These are phyloP conservation scores for Dorcus hopei DNA, from an alignment of 2,888 invertebrate species.

Conservation along the genomic window DNA sequence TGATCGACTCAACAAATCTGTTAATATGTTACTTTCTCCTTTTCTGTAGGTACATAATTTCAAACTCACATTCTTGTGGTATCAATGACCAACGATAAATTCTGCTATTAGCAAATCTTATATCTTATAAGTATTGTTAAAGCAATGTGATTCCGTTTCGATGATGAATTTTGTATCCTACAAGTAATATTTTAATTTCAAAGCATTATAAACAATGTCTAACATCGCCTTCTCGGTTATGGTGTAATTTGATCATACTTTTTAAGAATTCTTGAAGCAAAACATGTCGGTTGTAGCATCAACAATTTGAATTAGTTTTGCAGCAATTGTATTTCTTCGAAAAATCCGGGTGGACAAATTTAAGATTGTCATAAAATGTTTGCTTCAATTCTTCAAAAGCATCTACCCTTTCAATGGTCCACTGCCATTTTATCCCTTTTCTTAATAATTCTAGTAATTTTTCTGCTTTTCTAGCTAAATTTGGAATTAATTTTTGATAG, in stretches of 20 bases:
- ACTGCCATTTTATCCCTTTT: background rate
- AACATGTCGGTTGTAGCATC: no score
- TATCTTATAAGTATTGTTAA: background rate
- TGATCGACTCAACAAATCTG: background rate
- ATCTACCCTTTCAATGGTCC: background rate
- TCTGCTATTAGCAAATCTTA: background rate
- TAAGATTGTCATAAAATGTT: background rate
- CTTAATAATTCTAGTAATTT: background rate
- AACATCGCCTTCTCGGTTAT: no score
- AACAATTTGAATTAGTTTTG: background rate
- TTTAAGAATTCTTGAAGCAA: no score
- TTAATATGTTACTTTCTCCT: background rate
- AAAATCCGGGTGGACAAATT: background rate
- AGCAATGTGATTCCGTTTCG: background rate
- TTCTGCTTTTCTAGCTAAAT: background rate
- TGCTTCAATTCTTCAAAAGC: background rate
- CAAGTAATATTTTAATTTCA: background rate
- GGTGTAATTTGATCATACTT: no score
- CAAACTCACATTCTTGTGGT: slow-evolving; percentile 3
- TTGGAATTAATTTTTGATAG: background rate
- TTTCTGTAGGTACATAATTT: background rate
- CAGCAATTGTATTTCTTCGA: background rate
- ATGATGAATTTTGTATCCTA: background rate
- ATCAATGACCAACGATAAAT: slow-evolving; percentile 1
- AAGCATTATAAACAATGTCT: no score